Percentiles rank a stretch among this genome's conserved stretches.
Conservation (phyloP, 2,888 invertebrate species). For the Megamerina dolium region DNA sequence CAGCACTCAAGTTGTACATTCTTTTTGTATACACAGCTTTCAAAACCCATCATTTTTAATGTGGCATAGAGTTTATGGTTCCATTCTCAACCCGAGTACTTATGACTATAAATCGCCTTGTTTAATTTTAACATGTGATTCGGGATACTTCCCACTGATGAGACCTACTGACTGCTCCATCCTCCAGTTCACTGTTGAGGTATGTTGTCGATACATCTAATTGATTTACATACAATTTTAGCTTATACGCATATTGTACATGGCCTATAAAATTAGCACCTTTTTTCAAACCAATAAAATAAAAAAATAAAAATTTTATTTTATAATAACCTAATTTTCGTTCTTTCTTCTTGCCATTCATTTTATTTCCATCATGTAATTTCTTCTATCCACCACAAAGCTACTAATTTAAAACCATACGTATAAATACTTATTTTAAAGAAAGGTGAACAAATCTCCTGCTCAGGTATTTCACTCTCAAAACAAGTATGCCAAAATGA, state of each 20-base stretch:
- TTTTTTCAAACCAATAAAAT: too few relatives aligned
- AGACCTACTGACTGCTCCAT: conserved; percentile 14
- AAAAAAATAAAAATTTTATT: too few relatives aligned
- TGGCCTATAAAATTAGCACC: too few relatives aligned
- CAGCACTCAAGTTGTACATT: not conserved
- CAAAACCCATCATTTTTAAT: not conserved
- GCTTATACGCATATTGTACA: too few relatives aligned
- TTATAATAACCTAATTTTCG: too few relatives aligned
- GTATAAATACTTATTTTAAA: not conserved
- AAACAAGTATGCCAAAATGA: not conserved
- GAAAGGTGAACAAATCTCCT: not conserved
- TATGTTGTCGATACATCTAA: conserved; percentile 13
- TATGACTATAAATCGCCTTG: conserved; percentile 11
- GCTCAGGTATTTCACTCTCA: not conserved
- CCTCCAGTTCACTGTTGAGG: conserved; percentile 14
- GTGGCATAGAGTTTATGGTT: not conserved
- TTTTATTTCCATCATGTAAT: too few relatives aligned
- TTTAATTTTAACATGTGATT: conserved; percentile 10
- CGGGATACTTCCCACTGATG: conserved; percentile 4
- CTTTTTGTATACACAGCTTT: not conserved
- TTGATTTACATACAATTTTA: conserved; percentile 7
- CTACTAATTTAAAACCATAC: not conserved
- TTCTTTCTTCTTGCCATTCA: too few relatives aligned
- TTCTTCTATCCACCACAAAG: too few relatives aligned
- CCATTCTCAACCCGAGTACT: not conserved